Evolutionary conservation across 2,113 vertebrate species (phyloP), one percentile per base, ranked within the genome.

Genomic region (Melanerpes aurifrons): DNA sequence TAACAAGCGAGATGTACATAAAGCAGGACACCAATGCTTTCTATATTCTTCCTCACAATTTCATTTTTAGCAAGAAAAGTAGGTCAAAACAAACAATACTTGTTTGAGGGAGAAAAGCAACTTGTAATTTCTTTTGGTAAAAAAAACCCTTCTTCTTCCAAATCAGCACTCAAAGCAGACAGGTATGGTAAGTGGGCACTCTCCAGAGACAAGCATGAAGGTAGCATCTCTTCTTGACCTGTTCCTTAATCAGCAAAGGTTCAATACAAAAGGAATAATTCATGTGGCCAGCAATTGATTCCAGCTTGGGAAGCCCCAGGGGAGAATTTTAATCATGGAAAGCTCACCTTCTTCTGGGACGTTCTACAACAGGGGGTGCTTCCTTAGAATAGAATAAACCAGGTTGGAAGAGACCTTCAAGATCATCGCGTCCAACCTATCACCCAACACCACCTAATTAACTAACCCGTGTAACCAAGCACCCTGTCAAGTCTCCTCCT

Each of bases 261-360:
- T 89, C 89, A 37, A 76, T 67, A 87, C 59, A 67, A 73, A 56
- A 95, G 77, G 73, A 87, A 84, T 92, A 86, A 93, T 86, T 92
- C 32, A 94, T 53, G 62, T 72, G 80, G 77, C 40, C 62, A 94
- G 77, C 86, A 66, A 95, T n/a, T 88, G 87, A 93, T 94, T 94
- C 19, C 26, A 67, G 63, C 82, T 70, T 1, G 2, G 77, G 50
- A 75, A 81, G 50, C 56, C 90, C 47, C 31, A 2, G 31, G 83
- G 40, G 70, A 93, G 84, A 90, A 66, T 82, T 93, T 75, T 84
- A 94, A 90, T 63, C 50, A 40, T 4, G n/a, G 56, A 62, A 78
- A 56, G 58, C 85, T 90, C 82, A 77, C 53, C 29, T 80, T 76
- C 71, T 64, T 45, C 82, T 47, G 63, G 29, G 72, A 53, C 20